These are phyloP conservation scores for Onychomys torridus DNA, from an alignment of 2,797 vertebrate species.

Conservation along the genomic window DNA sequence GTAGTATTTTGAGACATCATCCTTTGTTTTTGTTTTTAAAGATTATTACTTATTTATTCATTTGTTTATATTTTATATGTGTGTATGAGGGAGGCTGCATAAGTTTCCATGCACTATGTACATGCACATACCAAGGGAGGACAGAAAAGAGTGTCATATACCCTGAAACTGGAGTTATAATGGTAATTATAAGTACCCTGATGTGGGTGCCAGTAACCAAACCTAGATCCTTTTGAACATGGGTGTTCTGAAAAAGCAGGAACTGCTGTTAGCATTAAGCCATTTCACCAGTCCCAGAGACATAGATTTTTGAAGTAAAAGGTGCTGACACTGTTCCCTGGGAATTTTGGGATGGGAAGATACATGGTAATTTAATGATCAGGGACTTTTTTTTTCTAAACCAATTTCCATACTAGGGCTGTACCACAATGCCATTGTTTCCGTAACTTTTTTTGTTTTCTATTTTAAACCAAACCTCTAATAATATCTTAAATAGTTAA, in stretches of 20 bases:
- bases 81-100: neutral
- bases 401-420: neutral
- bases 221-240: neutral
- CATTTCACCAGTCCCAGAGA: neutral
- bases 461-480: neutral
- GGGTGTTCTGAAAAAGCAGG: neutral
- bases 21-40: neutral
- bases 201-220: neutral
- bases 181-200: neutral
- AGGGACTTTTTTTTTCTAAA: neutral
- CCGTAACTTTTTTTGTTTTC: neutral
- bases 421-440: neutral
- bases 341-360: slow-evolving; percentile 1
- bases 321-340: neutral
- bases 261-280: neutral
- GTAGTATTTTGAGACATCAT: neutral
- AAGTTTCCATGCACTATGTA: neutral
- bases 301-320: neutral
- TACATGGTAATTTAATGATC: neutral
- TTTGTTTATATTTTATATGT: neutral
- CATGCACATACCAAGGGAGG: neutral
- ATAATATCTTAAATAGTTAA: neutral
- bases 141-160: neutral
- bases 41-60: neutral
- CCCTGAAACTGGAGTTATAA: neutral